Evolutionary conservation across 2,113 vertebrate species (phyloP).

Genomic region (Turnix velox): DNA sequence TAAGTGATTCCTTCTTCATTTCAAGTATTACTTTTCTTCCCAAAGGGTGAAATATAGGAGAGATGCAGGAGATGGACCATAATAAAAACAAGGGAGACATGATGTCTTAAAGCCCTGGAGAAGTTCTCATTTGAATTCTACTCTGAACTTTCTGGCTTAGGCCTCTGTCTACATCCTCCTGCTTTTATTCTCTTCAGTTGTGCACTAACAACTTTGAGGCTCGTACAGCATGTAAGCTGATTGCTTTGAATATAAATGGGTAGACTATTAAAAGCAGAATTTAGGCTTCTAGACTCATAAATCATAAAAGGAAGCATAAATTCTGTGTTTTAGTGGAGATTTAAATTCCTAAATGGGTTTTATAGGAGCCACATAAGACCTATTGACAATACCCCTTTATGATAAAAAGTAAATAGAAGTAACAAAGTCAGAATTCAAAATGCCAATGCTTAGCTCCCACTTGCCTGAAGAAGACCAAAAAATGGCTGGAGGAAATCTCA

Average conservation of each 20-base stretch:
- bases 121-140: constrained; percentile 34
- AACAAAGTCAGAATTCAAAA: constrained; percentile 66
- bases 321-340: constrained; percentile 60
- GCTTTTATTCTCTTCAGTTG: constrained; percentile 36
- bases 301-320: constrained; percentile 65
- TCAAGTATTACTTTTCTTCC: background rate
- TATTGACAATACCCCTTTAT: constrained; percentile 64
- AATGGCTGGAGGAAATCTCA: constrained; percentile 28
- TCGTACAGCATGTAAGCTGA: constrained; percentile 14
- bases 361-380: constrained; percentile 67
- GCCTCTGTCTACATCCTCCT: background rate
- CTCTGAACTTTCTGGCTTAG: constrained; percentile 3
- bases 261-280: constrained; percentile 49
- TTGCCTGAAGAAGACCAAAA: constrained; percentile 20
- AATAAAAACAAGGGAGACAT: background rate
- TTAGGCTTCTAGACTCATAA: constrained; percentile 58
- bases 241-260: constrained; percentile 55
- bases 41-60: background rate
- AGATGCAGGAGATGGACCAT: background rate
- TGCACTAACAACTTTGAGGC: constrained; percentile 45
- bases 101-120: background rate
- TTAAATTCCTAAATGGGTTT: constrained; percentile 69
- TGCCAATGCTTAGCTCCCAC: constrained; percentile 5
- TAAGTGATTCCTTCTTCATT: background rate
- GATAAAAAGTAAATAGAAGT: constrained; percentile 69